Conservation (phyloP, 2,888 invertebrate genomes). For the Blastobasis adustella region DNA sequence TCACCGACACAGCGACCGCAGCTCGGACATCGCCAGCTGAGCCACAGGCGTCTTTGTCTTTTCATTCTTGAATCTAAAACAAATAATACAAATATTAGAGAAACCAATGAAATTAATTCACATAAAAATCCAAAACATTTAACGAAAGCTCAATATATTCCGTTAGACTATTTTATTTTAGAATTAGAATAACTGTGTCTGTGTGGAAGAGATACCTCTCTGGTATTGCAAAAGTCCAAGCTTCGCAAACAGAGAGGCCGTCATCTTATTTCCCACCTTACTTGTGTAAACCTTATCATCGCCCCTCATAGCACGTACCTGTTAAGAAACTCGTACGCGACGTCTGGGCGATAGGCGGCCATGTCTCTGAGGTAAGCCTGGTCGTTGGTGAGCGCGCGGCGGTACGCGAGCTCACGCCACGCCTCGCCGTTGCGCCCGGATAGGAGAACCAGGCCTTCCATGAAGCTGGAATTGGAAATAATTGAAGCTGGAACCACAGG, state of each 20-base stretch:
- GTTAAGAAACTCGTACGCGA: constrained; percentile 51
- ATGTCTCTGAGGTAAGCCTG: constrained; percentile 63
- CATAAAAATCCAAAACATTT: no score
- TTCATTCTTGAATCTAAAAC: constrained; percentile 55
- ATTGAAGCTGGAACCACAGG: not conserved
- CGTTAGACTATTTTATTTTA: no score
- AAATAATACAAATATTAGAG: not conserved
- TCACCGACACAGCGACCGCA: constrained; percentile 57
- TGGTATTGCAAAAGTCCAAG: no score
- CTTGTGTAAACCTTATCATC: no score
- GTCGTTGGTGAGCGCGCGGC: constrained; percentile 54
- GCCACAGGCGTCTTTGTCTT: constrained; percentile 53
- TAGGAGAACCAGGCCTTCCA: constrained; percentile 62
- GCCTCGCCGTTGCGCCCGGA: constrained; percentile 47
- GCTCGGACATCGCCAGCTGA: constrained; percentile 56
- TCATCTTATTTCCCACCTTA: no score
- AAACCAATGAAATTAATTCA: no score
- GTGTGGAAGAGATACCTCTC: no score
- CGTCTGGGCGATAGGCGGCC: constrained; percentile 59
- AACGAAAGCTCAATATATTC: no score
- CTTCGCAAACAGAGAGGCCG: no score
- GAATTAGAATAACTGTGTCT: no score
- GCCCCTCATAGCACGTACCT: constrained; percentile 33
- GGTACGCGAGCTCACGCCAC: constrained; percentile 64
- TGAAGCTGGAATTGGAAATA: constrained; percentile 37